Conservation (phyloP, 2,797 vertebrate species). For the Gastrophryne carolinensis region DNA sequence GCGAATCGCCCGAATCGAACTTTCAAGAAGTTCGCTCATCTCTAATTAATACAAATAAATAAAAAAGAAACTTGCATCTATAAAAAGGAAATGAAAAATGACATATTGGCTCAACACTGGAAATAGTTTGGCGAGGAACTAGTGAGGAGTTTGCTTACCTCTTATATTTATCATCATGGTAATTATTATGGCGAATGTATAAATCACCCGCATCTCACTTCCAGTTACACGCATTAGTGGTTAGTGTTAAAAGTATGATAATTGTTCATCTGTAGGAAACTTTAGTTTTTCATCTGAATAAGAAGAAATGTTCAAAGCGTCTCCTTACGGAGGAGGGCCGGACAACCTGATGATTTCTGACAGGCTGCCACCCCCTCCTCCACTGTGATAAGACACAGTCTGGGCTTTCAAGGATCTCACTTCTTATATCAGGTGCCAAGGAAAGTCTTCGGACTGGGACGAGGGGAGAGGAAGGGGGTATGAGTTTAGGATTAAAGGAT, state of each 20-base stretch:
- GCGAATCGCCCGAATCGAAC: no score
- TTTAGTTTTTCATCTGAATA: background rate
- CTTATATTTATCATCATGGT: background rate
- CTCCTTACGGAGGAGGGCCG: background rate
- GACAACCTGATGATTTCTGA: background rate
- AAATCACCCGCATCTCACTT: background rate
- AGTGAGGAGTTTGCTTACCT: background rate
- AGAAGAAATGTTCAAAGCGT: constrained; percentile 4
- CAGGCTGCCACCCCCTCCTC: background rate
- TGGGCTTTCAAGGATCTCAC: constrained; percentile 23
- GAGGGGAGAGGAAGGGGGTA: constrained; percentile 1
- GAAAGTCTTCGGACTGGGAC: constrained; percentile 11
- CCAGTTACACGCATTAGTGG: background rate
- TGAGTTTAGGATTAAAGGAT: constrained; percentile 38
- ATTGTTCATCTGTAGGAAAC: background rate
- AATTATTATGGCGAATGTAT: background rate
- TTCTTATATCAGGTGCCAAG: constrained; percentile 36
- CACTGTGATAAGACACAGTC: constrained; percentile 29
- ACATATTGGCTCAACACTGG: background rate
- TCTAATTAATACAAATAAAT: no score
- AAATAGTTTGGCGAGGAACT: background rate
- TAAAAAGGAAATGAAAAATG: background rate
- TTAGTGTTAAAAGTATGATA: background rate
- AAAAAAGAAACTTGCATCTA: background rate
- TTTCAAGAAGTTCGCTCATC: no score